Percentiles rank a stretch among this genome's conserved stretches.
phyloP scores from a whole-genome alignment of 1,140 invertebrate genomes.

The Magallana gigas region DNA sequence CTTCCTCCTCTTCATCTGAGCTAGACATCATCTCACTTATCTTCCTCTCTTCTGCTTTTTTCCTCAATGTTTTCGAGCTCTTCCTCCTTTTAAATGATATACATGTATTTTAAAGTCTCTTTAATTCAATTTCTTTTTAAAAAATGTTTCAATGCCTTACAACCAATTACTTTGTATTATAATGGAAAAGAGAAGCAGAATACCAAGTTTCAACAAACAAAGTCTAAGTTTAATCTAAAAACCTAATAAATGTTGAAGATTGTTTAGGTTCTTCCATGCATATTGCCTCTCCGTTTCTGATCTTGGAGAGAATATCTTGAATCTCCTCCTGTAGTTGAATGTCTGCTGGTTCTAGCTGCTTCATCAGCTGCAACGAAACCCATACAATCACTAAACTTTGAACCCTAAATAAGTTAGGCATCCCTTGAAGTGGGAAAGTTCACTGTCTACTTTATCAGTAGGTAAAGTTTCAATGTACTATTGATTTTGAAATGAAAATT shows the following conservation, averaged over 20 bases:
- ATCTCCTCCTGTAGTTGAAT: slow-evolving; percentile 84
- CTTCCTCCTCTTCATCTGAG: slow-evolving; percentile 62
- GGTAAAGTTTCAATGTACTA: too few species aligned
- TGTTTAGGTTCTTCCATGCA: slow-evolving; percentile 43
- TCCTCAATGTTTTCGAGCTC: slow-evolving; percentile 25
- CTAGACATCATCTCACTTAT: slow-evolving; percentile 60
- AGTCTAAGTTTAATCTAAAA: neutral
- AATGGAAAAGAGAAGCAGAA: too few species aligned
- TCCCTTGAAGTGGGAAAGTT: too few species aligned
- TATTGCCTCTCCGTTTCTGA: slow-evolving; percentile 69
- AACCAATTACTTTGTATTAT: too few species aligned
- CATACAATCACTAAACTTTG: too few species aligned
- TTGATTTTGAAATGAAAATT: too few species aligned
- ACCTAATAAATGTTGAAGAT: slow-evolving; percentile 58
- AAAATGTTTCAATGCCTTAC: too few species aligned
- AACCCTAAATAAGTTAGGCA: too few species aligned
- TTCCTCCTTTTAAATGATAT: slow-evolving; percentile 50
- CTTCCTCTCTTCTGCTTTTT: slow-evolving; percentile 54
- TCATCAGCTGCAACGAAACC: slow-evolving; percentile 82
- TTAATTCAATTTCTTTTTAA: too few species aligned
- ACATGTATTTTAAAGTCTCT: too few species aligned
- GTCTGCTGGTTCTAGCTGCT: slow-evolving; percentile 86
- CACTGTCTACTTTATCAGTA: too few species aligned
- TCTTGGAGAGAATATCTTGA: slow-evolving; percentile 78
- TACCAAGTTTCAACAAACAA: too few species aligned